phyloP scores from a whole-genome alignment of 2,888 invertebrate species.

The Cephus runcator region DNA sequence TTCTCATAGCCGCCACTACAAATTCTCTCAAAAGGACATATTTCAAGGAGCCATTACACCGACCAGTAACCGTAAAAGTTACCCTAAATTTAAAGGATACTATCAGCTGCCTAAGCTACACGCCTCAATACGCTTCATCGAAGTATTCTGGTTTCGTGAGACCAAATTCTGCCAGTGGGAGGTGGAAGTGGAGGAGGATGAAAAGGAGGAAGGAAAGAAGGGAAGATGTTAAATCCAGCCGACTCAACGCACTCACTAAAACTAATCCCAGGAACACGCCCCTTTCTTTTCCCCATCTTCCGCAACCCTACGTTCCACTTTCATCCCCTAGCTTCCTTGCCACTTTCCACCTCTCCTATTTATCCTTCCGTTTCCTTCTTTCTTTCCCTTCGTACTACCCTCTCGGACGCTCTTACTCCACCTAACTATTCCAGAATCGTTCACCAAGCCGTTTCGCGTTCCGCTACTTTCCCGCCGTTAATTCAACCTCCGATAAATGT shows the following conservation, averaged over 20 bases:
- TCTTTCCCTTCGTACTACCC: background rate
- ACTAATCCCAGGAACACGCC: background rate
- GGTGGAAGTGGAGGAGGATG: background rate
- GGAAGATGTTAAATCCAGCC: background rate
- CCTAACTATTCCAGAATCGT: conserved; percentile 6
- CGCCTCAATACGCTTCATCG: background rate
- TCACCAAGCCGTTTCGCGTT: background rate
- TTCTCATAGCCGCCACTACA: background rate
- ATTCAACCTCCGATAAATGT: conserved; percentile 13
- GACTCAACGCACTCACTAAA: background rate
- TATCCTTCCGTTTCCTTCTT: background rate
- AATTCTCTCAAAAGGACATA: background rate
- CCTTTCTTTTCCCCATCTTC: background rate
- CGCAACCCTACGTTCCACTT: background rate
- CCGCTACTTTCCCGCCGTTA: conserved; percentile 1
- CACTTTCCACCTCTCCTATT: background rate
- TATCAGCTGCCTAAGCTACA: background rate
- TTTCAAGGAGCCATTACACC: background rate
- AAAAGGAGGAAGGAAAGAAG: background rate
- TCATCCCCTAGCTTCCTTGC: conserved; percentile 13
- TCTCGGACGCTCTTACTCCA: background rate
- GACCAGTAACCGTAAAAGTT: background rate
- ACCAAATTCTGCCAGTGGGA: background rate
- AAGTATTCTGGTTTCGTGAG: background rate
- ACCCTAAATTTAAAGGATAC: background rate